These are phyloP conservation scores for Elgaria multicarinata DNA, from an alignment of 2,113 vertebrate genomes.

Conservation along the genomic window DNA sequence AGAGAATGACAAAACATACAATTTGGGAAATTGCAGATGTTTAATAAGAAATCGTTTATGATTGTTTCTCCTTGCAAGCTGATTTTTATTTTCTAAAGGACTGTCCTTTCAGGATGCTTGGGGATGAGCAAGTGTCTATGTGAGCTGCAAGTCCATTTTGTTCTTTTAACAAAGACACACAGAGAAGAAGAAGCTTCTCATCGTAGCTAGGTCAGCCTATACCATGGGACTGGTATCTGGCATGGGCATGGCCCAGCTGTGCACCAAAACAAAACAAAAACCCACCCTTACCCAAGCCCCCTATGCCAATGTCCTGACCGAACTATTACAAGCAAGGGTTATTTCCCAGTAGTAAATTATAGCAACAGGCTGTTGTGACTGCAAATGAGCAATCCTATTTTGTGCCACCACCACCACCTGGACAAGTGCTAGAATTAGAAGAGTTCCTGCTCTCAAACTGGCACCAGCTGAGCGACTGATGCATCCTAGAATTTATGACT, in stretches of 20 bases:
- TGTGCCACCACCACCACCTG: constrained; percentile 52
- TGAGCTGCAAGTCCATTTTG: constrained; percentile 17
- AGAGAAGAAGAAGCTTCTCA: constrained; percentile 64
- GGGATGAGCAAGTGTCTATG: not conserved
- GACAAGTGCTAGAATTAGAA: constrained; percentile 56
- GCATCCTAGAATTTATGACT: constrained; percentile 46
- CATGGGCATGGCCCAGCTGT: constrained; percentile 65
- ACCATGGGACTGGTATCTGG: constrained; percentile 50
- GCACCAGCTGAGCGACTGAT: constrained; percentile 31
- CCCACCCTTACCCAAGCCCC: not conserved
- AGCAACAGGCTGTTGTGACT: constrained; percentile 55
- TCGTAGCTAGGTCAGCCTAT: constrained; percentile 68
- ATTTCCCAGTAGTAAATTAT: not conserved
- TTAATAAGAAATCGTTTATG: constrained; percentile 17
- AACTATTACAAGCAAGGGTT: constrained; percentile 36
- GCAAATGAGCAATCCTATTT: constrained; percentile 52
- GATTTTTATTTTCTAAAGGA: not conserved
- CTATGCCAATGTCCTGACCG: constrained; percentile 56
- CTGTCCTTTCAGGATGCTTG: constrained; percentile 37
- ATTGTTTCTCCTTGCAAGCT: not conserved
- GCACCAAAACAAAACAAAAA: not conserved
- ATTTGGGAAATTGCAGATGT: constrained; percentile 35
- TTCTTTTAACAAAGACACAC: not conserved
- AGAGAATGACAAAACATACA: constrained; percentile 17
- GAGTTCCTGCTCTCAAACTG: constrained; percentile 47